A percentile compares a stretch with the other conserved stretches of the same genome.
Conservation (phyloP, 1,140 invertebrate genomes). For the Drosophila kohkoa region DNA sequence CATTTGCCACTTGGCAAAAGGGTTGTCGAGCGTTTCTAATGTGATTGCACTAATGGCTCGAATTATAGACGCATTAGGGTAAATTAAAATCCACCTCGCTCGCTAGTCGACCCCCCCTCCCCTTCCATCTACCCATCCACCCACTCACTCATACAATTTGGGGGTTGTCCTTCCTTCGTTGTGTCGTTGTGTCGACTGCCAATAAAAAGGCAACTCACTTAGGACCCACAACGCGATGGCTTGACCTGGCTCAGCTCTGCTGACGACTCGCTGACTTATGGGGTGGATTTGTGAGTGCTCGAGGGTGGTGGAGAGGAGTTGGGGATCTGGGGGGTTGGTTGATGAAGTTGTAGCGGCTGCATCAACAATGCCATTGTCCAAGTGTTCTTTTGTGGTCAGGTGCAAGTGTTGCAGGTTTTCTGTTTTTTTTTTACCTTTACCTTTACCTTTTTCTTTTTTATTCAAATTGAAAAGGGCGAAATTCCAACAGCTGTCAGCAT, state of each 20-base stretch:
- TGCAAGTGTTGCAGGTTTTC: slow-evolving; percentile 62
- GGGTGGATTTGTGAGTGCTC: slow-evolving; percentile 34
- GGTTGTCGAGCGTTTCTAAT: slow-evolving; percentile 78
- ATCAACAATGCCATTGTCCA: slow-evolving; percentile 65
- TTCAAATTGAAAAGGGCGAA: slow-evolving; percentile 46
- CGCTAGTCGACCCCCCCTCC: slow-evolving; percentile 10
- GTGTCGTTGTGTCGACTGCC: slow-evolving; percentile 12
- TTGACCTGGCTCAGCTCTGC: slow-evolving; percentile 43
- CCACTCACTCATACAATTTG: not conserved
- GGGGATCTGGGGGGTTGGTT: slow-evolving; percentile 36
- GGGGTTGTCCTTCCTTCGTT: slow-evolving; percentile 28
- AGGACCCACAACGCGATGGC: slow-evolving; percentile 21
- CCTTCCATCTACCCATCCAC: not conserved
- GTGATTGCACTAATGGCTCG: slow-evolving; percentile 83
- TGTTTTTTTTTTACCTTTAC: not conserved
- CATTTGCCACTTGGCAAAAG: slow-evolving; percentile 53
- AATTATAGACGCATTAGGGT: slow-evolving; percentile 84
- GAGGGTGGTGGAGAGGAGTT: not conserved
- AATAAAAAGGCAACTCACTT: slow-evolving; percentile 62
- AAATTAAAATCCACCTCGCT: slow-evolving; percentile 79
- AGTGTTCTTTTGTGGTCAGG: slow-evolving; percentile 61
- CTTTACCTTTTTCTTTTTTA: slow-evolving; percentile 2
- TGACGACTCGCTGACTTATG: slow-evolving; percentile 6
- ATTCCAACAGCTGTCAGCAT: slow-evolving; percentile 73
- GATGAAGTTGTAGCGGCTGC: slow-evolving; percentile 69